Evolutionary conservation across 2,888 invertebrate genomes (phyloP).

Genomic region (Camptogramma bilineatum): DNA sequence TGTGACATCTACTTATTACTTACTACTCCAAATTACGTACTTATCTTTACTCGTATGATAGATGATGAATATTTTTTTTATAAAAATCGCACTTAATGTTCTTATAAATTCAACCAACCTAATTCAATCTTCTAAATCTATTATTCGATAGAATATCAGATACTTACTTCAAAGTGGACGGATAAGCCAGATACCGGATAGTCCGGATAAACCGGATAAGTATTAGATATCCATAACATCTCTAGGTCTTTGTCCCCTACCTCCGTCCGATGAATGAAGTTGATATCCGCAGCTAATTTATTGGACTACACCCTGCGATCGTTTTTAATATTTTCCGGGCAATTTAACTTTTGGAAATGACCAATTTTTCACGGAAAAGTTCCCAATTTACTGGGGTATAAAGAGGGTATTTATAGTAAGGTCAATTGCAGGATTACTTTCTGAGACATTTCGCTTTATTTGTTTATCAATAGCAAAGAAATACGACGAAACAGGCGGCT

Average conservation of each 20-base stretch:
- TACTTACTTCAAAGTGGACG: too few species aligned
- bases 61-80: too few species aligned
- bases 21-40: too few species aligned
- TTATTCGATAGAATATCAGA: too few species aligned
- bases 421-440: conserved; percentile 6
- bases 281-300: conserved; percentile 63
- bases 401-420: conserved; percentile 36
- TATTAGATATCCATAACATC: too few species aligned
- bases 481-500: background rate
- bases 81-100: too few species aligned
- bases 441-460: background rate
- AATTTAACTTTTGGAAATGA: conserved; percentile 45
- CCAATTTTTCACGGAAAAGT: conserved; percentile 44
- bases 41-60: too few species aligned
- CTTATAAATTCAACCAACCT: too few species aligned
- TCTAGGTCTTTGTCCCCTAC: conserved; percentile 19
- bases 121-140: too few species aligned
- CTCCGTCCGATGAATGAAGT: conserved; percentile 51
- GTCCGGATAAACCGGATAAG: too few species aligned
- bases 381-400: conserved; percentile 42
- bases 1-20: too few species aligned
- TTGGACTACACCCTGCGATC: conserved; percentile 46
- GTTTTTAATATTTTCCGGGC: conserved; percentile 48
- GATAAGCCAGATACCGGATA: too few species aligned
- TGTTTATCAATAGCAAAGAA: background rate